Percentiles rank a stretch among this genome's conserved stretches.
phyloP scores from a whole-genome alignment of 2,797 vertebrate genomes.

The Labeo calbasu region DNA sequence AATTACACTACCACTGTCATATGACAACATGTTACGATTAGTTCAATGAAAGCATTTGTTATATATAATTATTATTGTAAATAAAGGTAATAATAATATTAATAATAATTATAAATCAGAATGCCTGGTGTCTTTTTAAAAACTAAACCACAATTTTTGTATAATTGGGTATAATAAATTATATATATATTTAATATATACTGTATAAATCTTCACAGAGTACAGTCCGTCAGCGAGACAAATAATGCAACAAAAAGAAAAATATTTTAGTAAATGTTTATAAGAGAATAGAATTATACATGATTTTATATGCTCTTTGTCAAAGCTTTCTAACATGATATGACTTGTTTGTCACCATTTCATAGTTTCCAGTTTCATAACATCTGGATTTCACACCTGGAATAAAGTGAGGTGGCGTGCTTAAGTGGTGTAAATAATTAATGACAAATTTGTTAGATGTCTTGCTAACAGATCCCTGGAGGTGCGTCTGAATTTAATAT shows the following conservation, averaged over 20 bases:
- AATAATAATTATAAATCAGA: neutral
- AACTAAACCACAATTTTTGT: neutral
- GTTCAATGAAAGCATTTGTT: neutral
- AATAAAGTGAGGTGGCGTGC: neutral
- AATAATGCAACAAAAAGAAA: constrained; percentile 1
- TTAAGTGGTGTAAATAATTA: neutral
- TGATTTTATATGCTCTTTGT: no score
- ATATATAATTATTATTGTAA: neutral
- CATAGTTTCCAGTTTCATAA: neutral
- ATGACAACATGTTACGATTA: neutral
- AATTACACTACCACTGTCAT: neutral
- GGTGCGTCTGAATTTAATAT: constrained; percentile 3
- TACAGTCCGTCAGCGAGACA: neutral
- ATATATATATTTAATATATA: neutral
- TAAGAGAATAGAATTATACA: neutral
- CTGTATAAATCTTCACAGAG: no score
- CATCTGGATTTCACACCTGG: constrained; percentile 30
- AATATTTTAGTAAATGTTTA: neutral
- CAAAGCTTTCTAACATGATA: neutral
- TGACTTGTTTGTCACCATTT: neutral
- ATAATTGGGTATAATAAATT: neutral
- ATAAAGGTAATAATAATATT: neutral
- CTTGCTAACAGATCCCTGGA: neutral
- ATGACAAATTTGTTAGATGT: constrained; percentile 13
- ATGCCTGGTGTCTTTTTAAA: neutral